These are phyloP conservation scores for Meteorus cinctellus DNA, from an alignment of 2,888 invertebrate species.

Conservation along the genomic window DNA sequence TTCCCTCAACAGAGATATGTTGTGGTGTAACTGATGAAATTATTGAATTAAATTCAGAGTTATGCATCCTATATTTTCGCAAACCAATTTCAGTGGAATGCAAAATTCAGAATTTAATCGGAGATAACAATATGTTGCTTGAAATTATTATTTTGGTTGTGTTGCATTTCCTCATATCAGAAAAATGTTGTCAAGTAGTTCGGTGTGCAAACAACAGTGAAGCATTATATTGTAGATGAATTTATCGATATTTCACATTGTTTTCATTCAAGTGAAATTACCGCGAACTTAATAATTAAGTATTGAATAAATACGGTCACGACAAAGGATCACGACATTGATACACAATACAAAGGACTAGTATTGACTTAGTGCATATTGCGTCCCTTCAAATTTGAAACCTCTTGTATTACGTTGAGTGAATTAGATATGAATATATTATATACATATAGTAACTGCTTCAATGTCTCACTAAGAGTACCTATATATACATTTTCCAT, in stretches of 20 bases:
- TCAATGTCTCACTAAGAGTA: not conserved
- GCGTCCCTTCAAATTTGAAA: slow-evolving; percentile 9
- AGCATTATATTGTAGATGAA: not conserved
- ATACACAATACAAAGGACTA: slow-evolving; percentile 16
- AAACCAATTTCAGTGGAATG: too few relatives aligned
- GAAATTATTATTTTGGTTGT: too few relatives aligned
- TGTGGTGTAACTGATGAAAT: too few relatives aligned
- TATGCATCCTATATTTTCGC: too few relatives aligned
- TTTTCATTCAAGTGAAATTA: not conserved
- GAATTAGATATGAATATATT: slow-evolving; percentile 2
- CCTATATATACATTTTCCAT: not conserved
- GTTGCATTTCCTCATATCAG: too few relatives aligned
- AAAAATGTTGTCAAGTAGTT: not conserved
- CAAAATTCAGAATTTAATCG: too few relatives aligned
- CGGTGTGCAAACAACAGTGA: not conserved
- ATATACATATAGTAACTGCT: not conserved
- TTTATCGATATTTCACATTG: not conserved
- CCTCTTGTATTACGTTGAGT: slow-evolving; percentile 16
- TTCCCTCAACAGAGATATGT: too few relatives aligned
- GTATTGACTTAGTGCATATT: slow-evolving; percentile 34
- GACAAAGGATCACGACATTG: not conserved
- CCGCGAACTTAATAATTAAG: not conserved
- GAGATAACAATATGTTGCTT: too few relatives aligned
- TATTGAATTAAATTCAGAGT: too few relatives aligned
- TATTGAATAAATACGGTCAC: not conserved